Evolutionary conservation across 2,888 invertebrate genomes (phyloP), one percentile per base, ranked within the genome.

Genomic region (Mythimna loreyi): DNA sequence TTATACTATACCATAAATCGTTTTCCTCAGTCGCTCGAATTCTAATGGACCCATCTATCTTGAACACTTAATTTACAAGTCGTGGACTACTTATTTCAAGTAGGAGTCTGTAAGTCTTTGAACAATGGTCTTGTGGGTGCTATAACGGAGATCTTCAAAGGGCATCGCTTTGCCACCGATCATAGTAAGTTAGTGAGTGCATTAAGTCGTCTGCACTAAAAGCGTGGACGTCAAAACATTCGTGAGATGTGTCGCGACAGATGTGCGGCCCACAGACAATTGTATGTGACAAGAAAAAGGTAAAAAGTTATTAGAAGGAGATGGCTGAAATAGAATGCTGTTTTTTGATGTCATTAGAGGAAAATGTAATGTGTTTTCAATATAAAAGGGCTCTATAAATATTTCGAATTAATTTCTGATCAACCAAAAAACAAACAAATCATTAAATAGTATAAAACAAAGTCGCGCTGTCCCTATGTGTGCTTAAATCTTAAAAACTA

Each of bases 141-240:
- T 82, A 78, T 81, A 83, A 83, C 69, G 58, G 66, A 56, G 55
- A 67, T 58, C 82, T 80, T 89, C 87, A 89, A 88, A 90, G 86
- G 53, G 30, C 6, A 67, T 55, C 60, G 30, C 50, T 69, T 66
- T 63, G 65, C 50, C 47, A 47, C 61, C 78, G 77, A 81, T 89
- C 87, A 84, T 79, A 78, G 83, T 90, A 85, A 91, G 90, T 92
- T 89, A 90, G 82, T 76, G 69, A 75, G 74, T 76, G 80, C 89
- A 89, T 89, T 88, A 86, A 78, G 62, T 77, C 62, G 79, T 79
- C 85, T 75, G 66, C 64, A 71, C 77, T 83, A 81, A 87, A 86
- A 85, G 83, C 77, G 85, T 64, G 55, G 40, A 63, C 81, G 91
- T 91, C 91, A 90, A 81, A 90, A 88, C 90, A 91, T 87, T 86